Evolutionary conservation across 2,113 vertebrate genomes (phyloP).

Genomic region (Phylloscopus whistleri): DNA sequence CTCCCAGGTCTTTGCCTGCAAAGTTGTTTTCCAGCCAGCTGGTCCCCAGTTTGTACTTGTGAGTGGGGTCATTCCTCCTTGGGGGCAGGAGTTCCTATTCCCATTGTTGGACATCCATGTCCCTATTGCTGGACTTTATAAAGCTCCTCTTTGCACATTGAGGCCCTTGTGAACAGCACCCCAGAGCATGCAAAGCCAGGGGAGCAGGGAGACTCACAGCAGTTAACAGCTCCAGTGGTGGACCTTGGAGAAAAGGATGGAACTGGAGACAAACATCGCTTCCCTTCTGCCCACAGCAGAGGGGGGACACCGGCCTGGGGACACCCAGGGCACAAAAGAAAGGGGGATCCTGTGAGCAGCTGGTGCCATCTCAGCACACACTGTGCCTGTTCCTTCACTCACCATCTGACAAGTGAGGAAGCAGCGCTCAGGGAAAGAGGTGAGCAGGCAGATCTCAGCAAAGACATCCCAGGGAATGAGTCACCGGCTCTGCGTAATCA

Average conservation of each 20-base stretch:
- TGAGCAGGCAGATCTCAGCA: neutral
- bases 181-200: fast-evolving
- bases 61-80: neutral
- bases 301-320: fast-evolving
- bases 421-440: neutral
- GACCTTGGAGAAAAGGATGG: neutral
- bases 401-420: neutral
- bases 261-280: neutral
- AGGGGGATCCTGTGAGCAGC: neutral
- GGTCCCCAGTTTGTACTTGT: neutral
- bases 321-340: neutral
- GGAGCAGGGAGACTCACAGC: neutral
- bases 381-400: neutral
- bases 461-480: neutral
- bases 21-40: neutral
- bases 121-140: neutral
- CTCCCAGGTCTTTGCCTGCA: neutral
- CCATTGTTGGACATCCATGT: neutral
- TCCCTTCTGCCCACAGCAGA: neutral
- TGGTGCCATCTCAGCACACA: neutral
- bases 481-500: neutral
- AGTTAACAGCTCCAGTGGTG: neutral
- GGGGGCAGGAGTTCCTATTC: neutral
- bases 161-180: neutral
- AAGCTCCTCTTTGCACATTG: neutral